Evolutionary conservation across 1,140 invertebrate genomes (phyloP), one percentile per base, ranked within the genome.

Genomic region (Cydia fagiglandana): DNA sequence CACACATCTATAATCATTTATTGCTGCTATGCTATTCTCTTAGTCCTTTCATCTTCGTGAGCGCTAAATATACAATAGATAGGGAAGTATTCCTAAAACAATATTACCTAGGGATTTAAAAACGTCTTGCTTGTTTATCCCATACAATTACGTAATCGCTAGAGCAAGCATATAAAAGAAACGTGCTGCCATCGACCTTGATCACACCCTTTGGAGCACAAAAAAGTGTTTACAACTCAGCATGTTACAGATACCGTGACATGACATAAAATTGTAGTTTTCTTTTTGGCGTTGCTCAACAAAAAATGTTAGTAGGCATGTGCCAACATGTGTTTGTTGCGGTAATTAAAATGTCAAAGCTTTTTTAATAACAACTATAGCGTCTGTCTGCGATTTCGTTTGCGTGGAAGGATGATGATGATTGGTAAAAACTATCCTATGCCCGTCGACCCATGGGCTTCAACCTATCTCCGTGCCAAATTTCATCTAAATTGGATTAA

Each of bases 91-190:
- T 47, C 45, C 13, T 47, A 47, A 47, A 74, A 74, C 28, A 41
- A 41, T 24, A 64, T n/a, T 79, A 81, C 78, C 75, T 79, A 79
- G 78, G 47, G 77, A 74, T 79, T 78, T 74, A 78, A 79, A 77
- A 77, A 75, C 70, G n/a, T 13, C 75, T 38, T 41, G 30, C 73
- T 78, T 81, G 77, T 81, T 81, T 83, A 81, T 76, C 30, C 20
- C 53, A n/a, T 4, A 15, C 20, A 24, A 9, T 84, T 79, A 80
- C 79, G 83, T 83, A 80, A 84, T 68, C 4, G 7, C 24, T 61
- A 24, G 20, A 76, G 78, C 53, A 66, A 64, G 24, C 70, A 34
- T 74, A 66, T 80, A 74, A 79, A 73, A 47, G 45, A 45, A 70
- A 41, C 66, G 30, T 38, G 66, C 66, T 41, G 30, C 17, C 30